Evolutionary conservation across 92 coral and sea anemone genomes (phyloP).

Genomic region (Porites rus): DNA sequence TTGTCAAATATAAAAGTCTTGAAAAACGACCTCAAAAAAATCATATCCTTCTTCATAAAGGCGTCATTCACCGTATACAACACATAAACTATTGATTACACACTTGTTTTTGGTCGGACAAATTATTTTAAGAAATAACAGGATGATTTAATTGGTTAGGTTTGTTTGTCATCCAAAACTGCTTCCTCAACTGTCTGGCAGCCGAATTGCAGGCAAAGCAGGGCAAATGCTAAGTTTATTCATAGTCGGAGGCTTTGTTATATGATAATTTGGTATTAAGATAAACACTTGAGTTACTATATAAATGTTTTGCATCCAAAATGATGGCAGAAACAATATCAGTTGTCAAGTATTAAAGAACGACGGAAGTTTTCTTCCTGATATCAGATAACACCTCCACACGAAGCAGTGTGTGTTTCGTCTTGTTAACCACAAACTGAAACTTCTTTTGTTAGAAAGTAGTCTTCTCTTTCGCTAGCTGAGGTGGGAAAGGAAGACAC

Average conservation of each 20-base stretch:
- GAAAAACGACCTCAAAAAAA: neutral
- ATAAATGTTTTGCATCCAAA: no score
- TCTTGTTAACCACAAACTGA: neutral
- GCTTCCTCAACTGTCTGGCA: neutral
- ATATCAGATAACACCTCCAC: neutral
- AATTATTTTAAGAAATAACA: neutral
- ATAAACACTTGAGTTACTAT: neutral
- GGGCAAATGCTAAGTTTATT: neutral
- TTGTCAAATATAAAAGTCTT: neutral
- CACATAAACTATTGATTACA: neutral
- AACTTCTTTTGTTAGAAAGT: neutral
- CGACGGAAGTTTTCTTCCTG: slow-evolving; percentile 5
- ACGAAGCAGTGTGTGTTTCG: neutral
- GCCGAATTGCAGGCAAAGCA: neutral
- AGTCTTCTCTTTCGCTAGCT: neutral
- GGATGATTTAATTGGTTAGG: neutral
- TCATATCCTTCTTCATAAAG: no score
- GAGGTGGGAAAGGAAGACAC: no score
- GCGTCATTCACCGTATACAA: neutral
- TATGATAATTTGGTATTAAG: neutral
- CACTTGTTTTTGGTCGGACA: neutral
- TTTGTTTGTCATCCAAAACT: neutral
- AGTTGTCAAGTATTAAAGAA: neutral
- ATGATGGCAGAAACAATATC: neutral
- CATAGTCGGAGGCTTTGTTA: neutral